Percentiles rank a stretch among this genome's conserved stretches.
Evolutionary conservation across 2,888 invertebrate genomes (phyloP).

Genomic region (Drosophila ochracea): DNA sequence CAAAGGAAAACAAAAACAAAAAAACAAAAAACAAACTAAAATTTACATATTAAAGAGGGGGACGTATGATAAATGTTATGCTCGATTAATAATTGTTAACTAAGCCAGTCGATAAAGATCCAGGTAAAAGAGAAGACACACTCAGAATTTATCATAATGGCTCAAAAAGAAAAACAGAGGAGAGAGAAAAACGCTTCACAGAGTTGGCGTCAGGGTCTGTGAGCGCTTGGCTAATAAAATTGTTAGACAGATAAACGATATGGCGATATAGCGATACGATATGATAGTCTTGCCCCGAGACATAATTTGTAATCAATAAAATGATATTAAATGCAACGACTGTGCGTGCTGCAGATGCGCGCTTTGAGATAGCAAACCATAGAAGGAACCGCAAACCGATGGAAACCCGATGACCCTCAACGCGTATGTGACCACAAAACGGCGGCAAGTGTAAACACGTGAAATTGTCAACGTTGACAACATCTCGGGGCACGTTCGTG

Average conservation of each 20-base stretch:
- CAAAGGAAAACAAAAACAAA: slow-evolving; percentile 19
- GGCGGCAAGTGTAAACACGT: slow-evolving; percentile 79
- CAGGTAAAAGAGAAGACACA: slow-evolving; percentile 34
- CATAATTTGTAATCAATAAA: slow-evolving; percentile 82
- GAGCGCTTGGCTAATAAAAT: slow-evolving; percentile 69
- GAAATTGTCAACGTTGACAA: slow-evolving; percentile 64
- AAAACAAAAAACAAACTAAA: slow-evolving; percentile 10
- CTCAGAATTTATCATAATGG: slow-evolving; percentile 52
- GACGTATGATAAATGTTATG: slow-evolving; percentile 76
- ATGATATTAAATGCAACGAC: slow-evolving; percentile 60
- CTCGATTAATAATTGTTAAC: slow-evolving; percentile 81
- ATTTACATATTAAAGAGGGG: slow-evolving; percentile 65
- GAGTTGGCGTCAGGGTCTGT: slow-evolving; percentile 42
- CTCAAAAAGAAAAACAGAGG: no score
- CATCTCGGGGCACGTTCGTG: slow-evolving; percentile 27
- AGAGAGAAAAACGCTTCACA: slow-evolving; percentile 1
- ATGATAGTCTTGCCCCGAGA: slow-evolving; percentile 48
- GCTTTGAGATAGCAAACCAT: slow-evolving; percentile 68
- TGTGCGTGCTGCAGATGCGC: slow-evolving; percentile 53
- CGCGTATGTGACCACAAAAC: slow-evolving; percentile 54
- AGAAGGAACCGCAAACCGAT: slow-evolving; percentile 49
- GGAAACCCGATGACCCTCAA: slow-evolving; percentile 7
- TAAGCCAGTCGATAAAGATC: slow-evolving; percentile 69
- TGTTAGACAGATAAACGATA: slow-evolving; percentile 71
- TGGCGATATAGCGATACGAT: slow-evolving; percentile 64